A percentile compares a stretch with the other conserved stretches of the same genome.
phyloP scores from a whole-genome alignment of 1,140 invertebrate genomes.

The Grapholita molesta region DNA sequence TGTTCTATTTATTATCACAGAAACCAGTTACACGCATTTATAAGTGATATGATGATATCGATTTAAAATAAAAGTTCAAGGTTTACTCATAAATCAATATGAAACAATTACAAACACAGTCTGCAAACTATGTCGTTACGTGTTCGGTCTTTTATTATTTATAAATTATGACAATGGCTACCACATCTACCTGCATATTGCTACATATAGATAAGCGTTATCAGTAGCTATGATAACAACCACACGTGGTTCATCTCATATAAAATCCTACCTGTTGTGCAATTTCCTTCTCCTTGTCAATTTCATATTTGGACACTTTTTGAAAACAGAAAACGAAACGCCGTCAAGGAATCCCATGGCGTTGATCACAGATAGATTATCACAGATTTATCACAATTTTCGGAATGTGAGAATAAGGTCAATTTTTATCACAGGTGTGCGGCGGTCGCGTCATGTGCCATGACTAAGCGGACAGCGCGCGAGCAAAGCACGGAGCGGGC shows the following conservation, averaged over 20 bases:
- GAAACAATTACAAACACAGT: background rate
- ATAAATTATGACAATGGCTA: background rate
- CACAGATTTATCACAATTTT: conserved; percentile 52
- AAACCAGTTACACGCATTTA: too few species aligned
- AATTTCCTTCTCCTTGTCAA: conserved; percentile 38
- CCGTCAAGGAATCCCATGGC: conserved; percentile 59
- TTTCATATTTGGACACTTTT: conserved; percentile 65
- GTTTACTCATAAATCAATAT: conserved; percentile 3
- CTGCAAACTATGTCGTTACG: background rate
- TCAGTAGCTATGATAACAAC: background rate
- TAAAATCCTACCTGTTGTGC: conserved; percentile 31
- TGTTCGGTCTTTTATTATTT: background rate
- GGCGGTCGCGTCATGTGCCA: conserved; percentile 39
- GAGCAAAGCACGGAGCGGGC: conserved; percentile 28
- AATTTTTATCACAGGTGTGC: conserved; percentile 48
- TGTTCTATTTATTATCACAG: too few species aligned
- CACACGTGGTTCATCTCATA: background rate
- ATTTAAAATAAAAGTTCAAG: background rate
- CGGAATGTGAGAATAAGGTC: conserved; percentile 20
- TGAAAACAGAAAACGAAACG: conserved; percentile 63
- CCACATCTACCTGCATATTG: background rate
- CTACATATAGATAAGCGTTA: conserved; percentile 4
- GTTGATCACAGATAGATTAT: conserved; percentile 35
- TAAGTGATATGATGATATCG: too few species aligned
- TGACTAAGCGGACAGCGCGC: conserved; percentile 65